A percentile compares a stretch with the other conserved stretches of the same genome.
Evolutionary conservation across 2,888 invertebrate species (phyloP).

Genomic region (Drosophila pegasa): DNA sequence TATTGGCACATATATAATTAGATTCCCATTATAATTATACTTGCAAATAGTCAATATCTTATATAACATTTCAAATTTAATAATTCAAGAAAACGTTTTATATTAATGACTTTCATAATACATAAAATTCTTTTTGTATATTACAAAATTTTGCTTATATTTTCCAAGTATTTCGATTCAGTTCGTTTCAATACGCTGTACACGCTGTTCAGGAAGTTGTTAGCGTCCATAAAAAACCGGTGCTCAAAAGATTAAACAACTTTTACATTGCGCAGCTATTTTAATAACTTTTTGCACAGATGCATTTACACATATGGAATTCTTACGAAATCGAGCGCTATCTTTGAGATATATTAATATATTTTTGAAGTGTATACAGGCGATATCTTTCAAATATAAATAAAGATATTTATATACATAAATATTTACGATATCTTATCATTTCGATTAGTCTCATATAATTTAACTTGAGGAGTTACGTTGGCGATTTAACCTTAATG

Average conservation of each 20-base stretch:
- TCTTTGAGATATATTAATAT: background rate
- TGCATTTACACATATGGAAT: background rate
- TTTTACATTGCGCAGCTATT: background rate
- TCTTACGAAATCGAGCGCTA: background rate
- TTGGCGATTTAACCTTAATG: too few relatives aligned
- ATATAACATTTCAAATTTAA: background rate
- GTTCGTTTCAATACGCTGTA: background rate
- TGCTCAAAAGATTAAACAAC: background rate
- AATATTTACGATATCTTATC: background rate
- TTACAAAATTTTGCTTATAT: background rate
- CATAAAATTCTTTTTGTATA: background rate
- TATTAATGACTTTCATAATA: background rate
- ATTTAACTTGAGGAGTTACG: background rate
- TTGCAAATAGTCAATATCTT: too few relatives aligned
- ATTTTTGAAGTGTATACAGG: background rate
- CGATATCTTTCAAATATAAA: background rate
- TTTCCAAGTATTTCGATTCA: background rate
- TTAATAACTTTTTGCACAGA: background rate
- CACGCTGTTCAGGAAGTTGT: background rate
- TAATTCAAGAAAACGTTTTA: background rate
- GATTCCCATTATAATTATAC: too few relatives aligned
- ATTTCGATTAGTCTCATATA: background rate
- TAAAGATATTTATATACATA: background rate
- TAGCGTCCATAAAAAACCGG: background rate
- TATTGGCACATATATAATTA: too few relatives aligned